Percentiles rank a stretch among this genome's conserved stretches.
Evolutionary conservation across 2,888 invertebrate genomes (phyloP).

Genomic region (Cantharis lateralis): DNA sequence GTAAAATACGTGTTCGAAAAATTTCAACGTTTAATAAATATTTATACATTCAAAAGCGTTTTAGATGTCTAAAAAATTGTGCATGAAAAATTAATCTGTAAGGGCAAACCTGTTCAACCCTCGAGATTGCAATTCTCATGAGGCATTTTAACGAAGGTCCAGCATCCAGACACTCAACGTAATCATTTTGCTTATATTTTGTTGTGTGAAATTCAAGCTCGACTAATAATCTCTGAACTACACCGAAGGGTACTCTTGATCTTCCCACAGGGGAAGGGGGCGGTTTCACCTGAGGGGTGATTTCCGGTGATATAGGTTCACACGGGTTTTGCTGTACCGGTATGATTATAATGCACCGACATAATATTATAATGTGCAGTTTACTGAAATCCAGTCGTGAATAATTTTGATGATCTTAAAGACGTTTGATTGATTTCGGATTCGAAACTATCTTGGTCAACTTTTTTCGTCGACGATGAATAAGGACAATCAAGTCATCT

Average conservation of each 20-base stretch:
- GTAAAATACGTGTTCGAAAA: not conserved
- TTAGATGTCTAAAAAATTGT: slow-evolving; percentile 12
- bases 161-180: slow-evolving; percentile 36
- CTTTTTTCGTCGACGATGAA: not conserved
- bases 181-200: slow-evolving; percentile 40
- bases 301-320: slow-evolving; percentile 54
- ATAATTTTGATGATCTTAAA: not conserved
- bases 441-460: not conserved
- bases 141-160: slow-evolving; percentile 31
- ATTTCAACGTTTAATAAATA: not conserved
- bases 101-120: slow-evolving; percentile 9
- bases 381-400: not conserved
- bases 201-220: slow-evolving; percentile 51
- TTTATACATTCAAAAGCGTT: not conserved
- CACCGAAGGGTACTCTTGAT: slow-evolving; percentile 47
- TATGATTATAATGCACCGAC: not conserved
- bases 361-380: not conserved
- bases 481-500: not conserved
- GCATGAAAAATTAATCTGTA: slow-evolving; percentile 24
- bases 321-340: slow-evolving; percentile 38
- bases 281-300: slow-evolving; percentile 53
- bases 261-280: slow-evolving; percentile 51
- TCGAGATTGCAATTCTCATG: slow-evolving; percentile 25
- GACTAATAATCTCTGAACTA: slow-evolving; percentile 52
- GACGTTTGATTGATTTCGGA: not conserved